Base-by-base conservation (phyloP, 35 echinoderm and acorn worm species). In the Strongylocentrotus purpuratus region DNA sequence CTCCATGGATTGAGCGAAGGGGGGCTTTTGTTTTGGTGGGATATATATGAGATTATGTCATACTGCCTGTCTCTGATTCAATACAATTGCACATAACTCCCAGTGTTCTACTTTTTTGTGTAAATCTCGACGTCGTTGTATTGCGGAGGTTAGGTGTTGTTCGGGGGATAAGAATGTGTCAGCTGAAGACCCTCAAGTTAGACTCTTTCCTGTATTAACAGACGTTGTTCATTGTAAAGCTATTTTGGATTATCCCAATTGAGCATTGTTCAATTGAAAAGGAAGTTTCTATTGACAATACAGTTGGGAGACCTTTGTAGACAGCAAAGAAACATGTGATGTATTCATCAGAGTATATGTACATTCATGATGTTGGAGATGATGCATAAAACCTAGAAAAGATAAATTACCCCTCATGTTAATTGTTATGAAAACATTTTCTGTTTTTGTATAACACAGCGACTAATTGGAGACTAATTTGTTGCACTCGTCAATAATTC, bases 21-120 rank as follows among this genome's bases (percentile, higher is more conserved):
- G 87, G 87, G 87, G 87, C 87, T 89, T 41, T 89, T 89, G 87
- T 89, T 46, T 33, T 46, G 45, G 87, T 33, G 87, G 87, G 45
- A 46, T 33, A 28, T 89, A 17, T 9, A 35, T 87, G 85, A 46
- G 87, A 89, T 89, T 89, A 89, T 89, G 87, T 89, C 87, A 45
- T 20, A 25, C 20, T 33, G 87, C 33, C 65, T 33, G 87, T 13
- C 65, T 28, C 65, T 78, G 65, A 78, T 78, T 78, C 28, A 78
- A 78, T 78, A 78, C 22, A 28, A 78, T 28, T 78, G 65, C 6
- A 78, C 4, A n/a, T 28, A n/a, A 28, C 65, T 8, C 28, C 65
- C 65, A 78, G 65, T 78, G 65, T 28, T 78, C 65, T n/a, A 78
- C 65, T 78, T 78, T 78, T 78, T n/a, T 8, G 7, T 78, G 65